These are phyloP conservation scores for Manis pentadactyla DNA, from an alignment of 2,797 vertebrate genomes.

Conservation along the genomic window DNA sequence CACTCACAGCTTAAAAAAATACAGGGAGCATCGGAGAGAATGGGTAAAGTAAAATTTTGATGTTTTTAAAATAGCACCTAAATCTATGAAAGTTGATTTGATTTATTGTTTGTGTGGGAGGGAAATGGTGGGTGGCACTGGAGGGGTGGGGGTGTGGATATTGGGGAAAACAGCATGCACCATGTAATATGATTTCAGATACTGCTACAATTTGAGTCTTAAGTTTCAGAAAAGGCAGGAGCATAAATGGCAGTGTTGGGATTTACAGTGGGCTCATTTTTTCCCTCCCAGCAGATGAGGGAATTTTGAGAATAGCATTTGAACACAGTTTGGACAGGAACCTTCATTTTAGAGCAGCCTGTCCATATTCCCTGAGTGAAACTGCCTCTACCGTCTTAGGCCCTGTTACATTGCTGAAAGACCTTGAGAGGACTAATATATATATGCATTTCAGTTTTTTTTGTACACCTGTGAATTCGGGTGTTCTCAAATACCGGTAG, in stretches of 20 bases:
- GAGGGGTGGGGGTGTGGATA: constrained; percentile 52
- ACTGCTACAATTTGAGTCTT: constrained; percentile 32
- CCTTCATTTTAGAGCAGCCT: not conserved
- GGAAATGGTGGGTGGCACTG: constrained; percentile 63
- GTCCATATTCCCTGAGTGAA: not conserved
- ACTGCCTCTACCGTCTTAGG: not conserved
- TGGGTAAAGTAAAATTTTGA: constrained; percentile 85
- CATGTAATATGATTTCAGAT: constrained; percentile 47
- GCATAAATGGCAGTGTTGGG: not conserved
- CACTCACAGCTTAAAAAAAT: constrained; percentile 83
- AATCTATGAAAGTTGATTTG: constrained; percentile 79
- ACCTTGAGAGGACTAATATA: not conserved
- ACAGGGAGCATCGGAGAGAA: constrained; percentile 83
- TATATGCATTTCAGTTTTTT: not conserved
- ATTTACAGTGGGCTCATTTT: not conserved
- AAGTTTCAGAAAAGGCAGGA: constrained; percentile 58
- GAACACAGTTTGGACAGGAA: not conserved
- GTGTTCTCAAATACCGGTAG: constrained; percentile 19
- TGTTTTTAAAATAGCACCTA: constrained; percentile 82
- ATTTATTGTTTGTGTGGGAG: constrained; percentile 77
- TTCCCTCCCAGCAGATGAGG: constrained; percentile 7
- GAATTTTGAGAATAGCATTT: constrained; percentile 50
- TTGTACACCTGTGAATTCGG: not conserved
- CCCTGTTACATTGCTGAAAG: not conserved
- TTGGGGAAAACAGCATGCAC: constrained; percentile 74